phyloP scores from a whole-genome alignment of 2,888 invertebrate species.

The Diogma glabrata region DNA sequence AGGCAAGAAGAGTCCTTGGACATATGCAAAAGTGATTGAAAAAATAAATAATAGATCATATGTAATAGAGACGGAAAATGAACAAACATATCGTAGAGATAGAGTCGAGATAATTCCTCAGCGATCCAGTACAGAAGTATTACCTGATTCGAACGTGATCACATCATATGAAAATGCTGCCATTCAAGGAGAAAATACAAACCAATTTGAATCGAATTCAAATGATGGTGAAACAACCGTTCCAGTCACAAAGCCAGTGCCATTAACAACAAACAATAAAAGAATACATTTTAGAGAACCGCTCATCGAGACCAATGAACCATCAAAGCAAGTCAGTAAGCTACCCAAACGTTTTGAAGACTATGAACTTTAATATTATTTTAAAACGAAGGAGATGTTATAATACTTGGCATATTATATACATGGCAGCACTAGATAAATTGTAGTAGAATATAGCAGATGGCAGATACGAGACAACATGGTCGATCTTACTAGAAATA shows the following conservation, averaged over 20 bases:
- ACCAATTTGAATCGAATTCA: neutral
- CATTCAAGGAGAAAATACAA: neutral
- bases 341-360: neutral
- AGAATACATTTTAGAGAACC: neutral
- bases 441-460: too few relatives aligned
- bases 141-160: neutral
- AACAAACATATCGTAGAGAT: neutral
- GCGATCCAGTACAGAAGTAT: neutral
- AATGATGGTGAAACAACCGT: neutral
- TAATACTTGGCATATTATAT: too few relatives aligned
- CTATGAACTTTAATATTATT: neutral
- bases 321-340: neutral
- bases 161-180: neutral
- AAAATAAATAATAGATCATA: neutral
- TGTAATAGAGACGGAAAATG: neutral
- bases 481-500: too few relatives aligned
- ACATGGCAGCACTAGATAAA: too few relatives aligned
- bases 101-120: neutral
- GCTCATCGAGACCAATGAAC: neutral
- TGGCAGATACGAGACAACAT: too few relatives aligned
- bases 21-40: neutral
- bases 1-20: neutral
- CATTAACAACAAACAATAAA: neutral
- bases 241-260: neutral
- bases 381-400: neutral